Base-by-base conservation (phyloP, 2,113 vertebrate species). In the Acrocephalus arundinaceus region DNA sequence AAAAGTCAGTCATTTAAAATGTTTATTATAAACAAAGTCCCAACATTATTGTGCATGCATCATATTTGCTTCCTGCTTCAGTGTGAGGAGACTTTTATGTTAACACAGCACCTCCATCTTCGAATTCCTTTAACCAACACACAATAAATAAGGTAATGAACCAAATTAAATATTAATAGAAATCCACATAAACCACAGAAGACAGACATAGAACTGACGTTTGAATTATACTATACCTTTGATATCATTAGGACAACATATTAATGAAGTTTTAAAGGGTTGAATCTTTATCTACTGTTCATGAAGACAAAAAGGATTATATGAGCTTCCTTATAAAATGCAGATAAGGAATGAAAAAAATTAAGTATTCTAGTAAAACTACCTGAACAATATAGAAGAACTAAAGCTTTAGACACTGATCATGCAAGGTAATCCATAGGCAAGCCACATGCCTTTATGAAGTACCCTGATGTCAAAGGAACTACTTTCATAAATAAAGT, bases 21-120 rank as follows among this genome's bases (percentile, higher is more conserved):
- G 98, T 98, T 98, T 98, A 97, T 97, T 98, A 96, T 97, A 98
- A 98, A 98, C 97, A 98, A 97, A 98, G 97, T 97, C 96, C 94
- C 92, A 92, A 45, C 59, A 85, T 96, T 95, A 96, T 91, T 97
- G 91, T 97, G 92, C 87, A 95, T 68, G 89, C 75, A 52, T 97
- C 94, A 91, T 95, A 93, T 93, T 97, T 96, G 57, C 61, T 86
- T 77, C 59, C 78, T 85, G 61, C 55, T 80, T 97, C 90, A 88
- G 52, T 81, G 57, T 72, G 67, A 89, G 93, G 95, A 97, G 91
- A 96, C 96, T 96, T 96, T 97, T 96, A 96, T 91, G 74, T 93
- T 94, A 93, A 90, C 75, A 76, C 55, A 78, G 77, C 57, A 77
- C 82, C 79, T 87, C 82, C 57, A 68, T 96, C 94, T 93, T 93